Evolutionary conservation across 1,140 invertebrate genomes (phyloP), one percentile per base, ranked within the genome.

Genomic region (Achatina immaculata): DNA sequence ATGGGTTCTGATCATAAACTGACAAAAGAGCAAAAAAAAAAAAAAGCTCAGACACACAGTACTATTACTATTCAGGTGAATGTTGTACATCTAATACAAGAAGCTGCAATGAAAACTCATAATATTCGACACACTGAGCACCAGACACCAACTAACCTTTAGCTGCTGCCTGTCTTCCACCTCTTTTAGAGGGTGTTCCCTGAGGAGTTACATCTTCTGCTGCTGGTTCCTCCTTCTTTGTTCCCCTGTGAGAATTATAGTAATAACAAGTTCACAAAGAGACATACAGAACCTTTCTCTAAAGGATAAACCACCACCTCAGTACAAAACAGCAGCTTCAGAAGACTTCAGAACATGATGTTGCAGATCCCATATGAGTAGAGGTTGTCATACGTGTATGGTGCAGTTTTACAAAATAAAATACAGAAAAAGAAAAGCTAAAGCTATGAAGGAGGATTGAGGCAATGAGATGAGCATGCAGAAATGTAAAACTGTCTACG

Each of bases 211-310:
- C 78, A 21, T 71, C 66, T 38, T 80, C 78, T 40, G 36, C 55
- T 43, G n/a, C 43, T 28, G 76, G 76, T 24, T 80, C 68, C 38
- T 71, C 78, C 42, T 80, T 80, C 43, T 80, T 80, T 16, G 78
- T n/a, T 34, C 76, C 76, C 43, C 62, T 62, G 43, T 24, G 7
- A n/a, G n/a, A n/a, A n/a, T n/a, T 9, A 51, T 55, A 14, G 43
- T 4, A 72, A 72, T 40, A 71, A 36, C 36, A 71, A 71, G 7
- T 36, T 6, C 14, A 65, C 58, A 65, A 11, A 7, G 31, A n/a
- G 9, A 34, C 24, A 34, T 65, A 11, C 11, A 34, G 11, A 4
- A 9, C 9, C 7, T 34, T 11, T 3, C 9, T 40, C 45, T 16
- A 34, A 28, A 14, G 19, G 45, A n/a, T 28, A 74, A n/a, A 48